Evolutionary conservation across 2,113 vertebrate species (phyloP).

Genomic region (Pelobates fuscus): DNA sequence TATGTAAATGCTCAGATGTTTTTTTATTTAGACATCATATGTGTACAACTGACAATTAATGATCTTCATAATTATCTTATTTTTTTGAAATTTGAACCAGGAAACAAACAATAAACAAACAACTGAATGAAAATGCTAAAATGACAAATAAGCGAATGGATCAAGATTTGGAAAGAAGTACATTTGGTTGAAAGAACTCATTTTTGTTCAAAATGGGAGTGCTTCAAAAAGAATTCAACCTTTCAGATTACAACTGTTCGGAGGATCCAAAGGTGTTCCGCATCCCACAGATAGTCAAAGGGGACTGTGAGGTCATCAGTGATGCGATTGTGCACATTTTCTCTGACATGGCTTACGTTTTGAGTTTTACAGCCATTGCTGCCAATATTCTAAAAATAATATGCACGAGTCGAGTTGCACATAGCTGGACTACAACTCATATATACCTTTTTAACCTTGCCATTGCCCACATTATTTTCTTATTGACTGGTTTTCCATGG

Average conservation of each 20-base stretch:
- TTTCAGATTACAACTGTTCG: slow-evolving; percentile 23
- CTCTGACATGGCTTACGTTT: slow-evolving; percentile 28
- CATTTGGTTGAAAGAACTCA: too few relatives aligned
- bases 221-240: slow-evolving; percentile 2
- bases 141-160: too few relatives aligned
- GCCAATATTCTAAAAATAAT: slow-evolving; percentile 22
- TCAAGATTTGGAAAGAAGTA: too few relatives aligned
- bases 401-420: neutral
- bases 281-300: slow-evolving; percentile 14
- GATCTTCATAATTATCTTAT: too few relatives aligned
- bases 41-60: too few relatives aligned
- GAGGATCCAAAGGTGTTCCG: neutral
- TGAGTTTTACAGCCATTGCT: slow-evolving; percentile 22
- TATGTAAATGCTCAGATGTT: too few relatives aligned
- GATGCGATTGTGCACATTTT: neutral
- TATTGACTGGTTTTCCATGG: slow-evolving; percentile 17
- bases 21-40: too few relatives aligned
- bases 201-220: slow-evolving; percentile 4
- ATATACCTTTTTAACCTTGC: slow-evolving; percentile 28
- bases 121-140: too few relatives aligned
- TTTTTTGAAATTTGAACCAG: too few relatives aligned
- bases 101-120: too few relatives aligned
- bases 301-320: slow-evolving; percentile 12
- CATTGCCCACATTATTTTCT: slow-evolving; percentile 22
- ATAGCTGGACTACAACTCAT: slow-evolving; percentile 27